Base-by-base conservation (phyloP, 1,140 invertebrate species). In the Halictus rubicundus region DNA sequence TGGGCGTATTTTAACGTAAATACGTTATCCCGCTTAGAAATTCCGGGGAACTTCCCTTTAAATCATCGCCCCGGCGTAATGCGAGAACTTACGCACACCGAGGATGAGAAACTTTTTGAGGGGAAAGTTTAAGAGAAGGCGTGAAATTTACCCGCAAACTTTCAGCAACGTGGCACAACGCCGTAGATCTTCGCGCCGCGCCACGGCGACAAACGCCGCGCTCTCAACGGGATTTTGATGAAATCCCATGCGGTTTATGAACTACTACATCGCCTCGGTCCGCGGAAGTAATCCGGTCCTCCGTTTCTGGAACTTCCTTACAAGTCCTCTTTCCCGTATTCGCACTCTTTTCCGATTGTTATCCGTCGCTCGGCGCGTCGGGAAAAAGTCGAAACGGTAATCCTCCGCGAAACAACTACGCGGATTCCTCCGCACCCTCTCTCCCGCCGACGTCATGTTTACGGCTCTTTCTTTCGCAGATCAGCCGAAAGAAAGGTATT, bases 181-280 rank as follows among this genome's bases (percentile, higher is more conserved):
- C 70, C 82, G 59, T 68, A 74, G 52, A 81, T 66, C 66, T 80
- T 39, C 76, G 32, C 32, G 32, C 32, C 32, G 32, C 32, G 61
- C 52, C 32, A 1, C n/a, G 72, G 69, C 82, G 83, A 80, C 78
- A 85, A 84, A 85, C 82, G 81, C 65, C 42, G 68, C 60, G 70
- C 72, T 84, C 72, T 84, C 82, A 78, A 85, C 78, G 78, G 82
- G 83, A 85, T 84, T 85, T 85, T 85, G 82, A 85, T 85, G 82
- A 85, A 85, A 85, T 85, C 83, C 82, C 83, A 70, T 68, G 82
- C 82, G 83, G 83, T 85, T 85, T 85, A 85, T 85, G 78, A 85
- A 85, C 82, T 73, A 77, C 77, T 68, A n/a, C 59, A 46, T 61
- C 77, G 32, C 23, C 42, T 52, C 72, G 59, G 63, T 70, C 72